phyloP scores from a whole-genome alignment of 2,888 invertebrate species.

The Xylota sylvarum region DNA sequence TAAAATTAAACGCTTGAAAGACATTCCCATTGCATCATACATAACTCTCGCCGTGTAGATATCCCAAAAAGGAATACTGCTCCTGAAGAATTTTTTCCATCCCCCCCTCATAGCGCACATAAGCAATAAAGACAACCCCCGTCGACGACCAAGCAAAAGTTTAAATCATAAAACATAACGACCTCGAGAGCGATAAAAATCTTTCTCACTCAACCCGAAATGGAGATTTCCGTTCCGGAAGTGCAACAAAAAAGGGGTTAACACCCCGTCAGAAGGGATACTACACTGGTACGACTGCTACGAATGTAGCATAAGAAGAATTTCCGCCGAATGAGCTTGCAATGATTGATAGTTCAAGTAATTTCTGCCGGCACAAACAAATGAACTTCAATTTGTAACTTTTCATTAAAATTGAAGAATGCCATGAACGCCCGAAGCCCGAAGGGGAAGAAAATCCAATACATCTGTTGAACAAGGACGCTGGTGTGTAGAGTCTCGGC shows the following conservation, averaged over 20 bases:
- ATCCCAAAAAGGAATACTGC: not conserved
- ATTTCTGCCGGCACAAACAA: slow-evolving; percentile 50
- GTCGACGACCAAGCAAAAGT: not conserved
- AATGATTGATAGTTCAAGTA: slow-evolving; percentile 66
- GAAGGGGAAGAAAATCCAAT: slow-evolving; percentile 2
- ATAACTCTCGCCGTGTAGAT: slow-evolving; percentile 13
- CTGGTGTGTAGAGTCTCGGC: no score
- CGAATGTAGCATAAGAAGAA: slow-evolving; percentile 13
- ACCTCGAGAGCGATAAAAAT: slow-evolving; percentile 59
- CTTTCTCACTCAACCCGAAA: slow-evolving; percentile 50
- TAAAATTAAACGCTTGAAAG: slow-evolving; percentile 48
- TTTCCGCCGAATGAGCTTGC: slow-evolving; percentile 16
- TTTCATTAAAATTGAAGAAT: slow-evolving; percentile 66
- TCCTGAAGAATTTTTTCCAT: not conserved
- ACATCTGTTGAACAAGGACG: slow-evolving; percentile 27
- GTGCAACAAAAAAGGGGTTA: slow-evolving; percentile 60
- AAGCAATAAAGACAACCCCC: slow-evolving; percentile 5
- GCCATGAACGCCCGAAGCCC: slow-evolving; percentile 6
- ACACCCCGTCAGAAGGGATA: slow-evolving; percentile 25
- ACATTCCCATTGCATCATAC: slow-evolving; percentile 22
- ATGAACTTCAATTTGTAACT: slow-evolving; percentile 65
- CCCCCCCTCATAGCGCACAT: not conserved
- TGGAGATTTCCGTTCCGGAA: slow-evolving; percentile 72
- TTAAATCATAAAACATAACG: slow-evolving; percentile 68
- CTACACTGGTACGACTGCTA: not conserved